Evolutionary conservation across 2,888 invertebrate genomes (phyloP), one percentile per base, ranked within the genome.

Genomic region (Toxonevra muliebris): DNA sequence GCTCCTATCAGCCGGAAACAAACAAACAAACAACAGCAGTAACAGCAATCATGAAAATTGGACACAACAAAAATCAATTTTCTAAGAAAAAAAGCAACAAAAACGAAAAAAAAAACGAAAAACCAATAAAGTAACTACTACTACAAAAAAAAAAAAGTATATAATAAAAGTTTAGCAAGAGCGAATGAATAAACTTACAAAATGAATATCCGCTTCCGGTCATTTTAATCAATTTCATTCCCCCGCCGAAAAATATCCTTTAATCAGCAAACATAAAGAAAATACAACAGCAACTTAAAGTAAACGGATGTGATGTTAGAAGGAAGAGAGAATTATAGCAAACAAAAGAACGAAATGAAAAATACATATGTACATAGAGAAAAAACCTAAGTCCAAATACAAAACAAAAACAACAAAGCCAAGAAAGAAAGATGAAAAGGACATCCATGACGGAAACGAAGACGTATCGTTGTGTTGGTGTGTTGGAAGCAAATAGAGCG

Each of bases 121-220:
- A 54, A 12, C 13, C 54, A 54, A 54, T 54, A 54, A 54, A 54
- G 54, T 54, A 15, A 19, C 54, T 12, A 19, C 13, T 54, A 19
- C 54, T 12, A 19, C 13, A 12, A 1, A 20, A 17, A 13, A 54
- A 15, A 54, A 54, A 8, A 54, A n/a, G 1, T 10, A 8, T 8
- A 54, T n/a, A 54, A 54, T 54, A 54, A 54, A 54, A 54, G 54
- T 54, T 54, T 54, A 12, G 54, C 19, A 66, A 66, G 20, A 52
- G 50, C 11, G 57, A 69, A 67, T 17, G 62, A 66, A 69, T 71
- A 71, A 70, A 73, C 69, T 72, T 70, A 65, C 66, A 67, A 64
- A 66, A 71, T 59, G 72, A 73, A 78, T 77, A 76, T 79, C 77
- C 78, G 80, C 75, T 76, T 77, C 77, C 75, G 76, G 80, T 76